Evolutionary conservation across 2,888 invertebrate species (phyloP).

Genomic region (Strigamia transsilvanica): DNA sequence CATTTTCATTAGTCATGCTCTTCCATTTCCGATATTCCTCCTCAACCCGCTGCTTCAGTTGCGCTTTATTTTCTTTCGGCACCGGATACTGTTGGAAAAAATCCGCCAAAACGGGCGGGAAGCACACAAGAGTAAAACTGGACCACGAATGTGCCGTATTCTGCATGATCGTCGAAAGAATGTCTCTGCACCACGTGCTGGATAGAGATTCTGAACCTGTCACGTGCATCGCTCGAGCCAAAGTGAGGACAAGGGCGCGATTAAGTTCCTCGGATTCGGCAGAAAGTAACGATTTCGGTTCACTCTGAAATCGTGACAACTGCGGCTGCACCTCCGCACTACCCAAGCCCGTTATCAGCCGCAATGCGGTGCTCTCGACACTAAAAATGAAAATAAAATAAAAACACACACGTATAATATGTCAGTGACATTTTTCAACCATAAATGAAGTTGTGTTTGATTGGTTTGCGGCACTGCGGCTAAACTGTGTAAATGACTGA

Average conservation of each 20-base stretch:
- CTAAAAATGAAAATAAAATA: constrained; percentile 63
- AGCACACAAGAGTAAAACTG: constrained; percentile 88
- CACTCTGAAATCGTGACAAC: constrained; percentile 87
- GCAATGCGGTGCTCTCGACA: constrained; percentile 86
- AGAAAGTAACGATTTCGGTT: constrained; percentile 89
- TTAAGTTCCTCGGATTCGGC: constrained; percentile 95
- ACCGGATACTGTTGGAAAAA: constrained; percentile 83
- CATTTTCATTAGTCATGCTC: constrained; percentile 93
- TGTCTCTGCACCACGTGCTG: constrained; percentile 87
- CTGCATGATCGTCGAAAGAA: constrained; percentile 87
- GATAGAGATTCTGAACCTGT: constrained; percentile 75
- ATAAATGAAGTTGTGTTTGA: constrained; percentile 91
- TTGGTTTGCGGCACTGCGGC: constrained; percentile 93
- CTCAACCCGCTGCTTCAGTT: constrained; percentile 81
- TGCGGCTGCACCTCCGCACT: constrained; percentile 94
- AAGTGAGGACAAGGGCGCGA: constrained; percentile 87
- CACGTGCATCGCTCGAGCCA: constrained; percentile 93
- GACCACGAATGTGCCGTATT: constrained; percentile 97
- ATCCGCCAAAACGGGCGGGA: constrained; percentile 87
- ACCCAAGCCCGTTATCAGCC: constrained; percentile 87
- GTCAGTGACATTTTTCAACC: constrained; percentile 67
- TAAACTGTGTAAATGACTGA: constrained; percentile 89
- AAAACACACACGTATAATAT: background rate
- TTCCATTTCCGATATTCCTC: constrained; percentile 96
- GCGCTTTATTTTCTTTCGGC: constrained; percentile 87